Conservation (phyloP, 2,113 vertebrate species). For the Poeciliopsis retropinna region DNA sequence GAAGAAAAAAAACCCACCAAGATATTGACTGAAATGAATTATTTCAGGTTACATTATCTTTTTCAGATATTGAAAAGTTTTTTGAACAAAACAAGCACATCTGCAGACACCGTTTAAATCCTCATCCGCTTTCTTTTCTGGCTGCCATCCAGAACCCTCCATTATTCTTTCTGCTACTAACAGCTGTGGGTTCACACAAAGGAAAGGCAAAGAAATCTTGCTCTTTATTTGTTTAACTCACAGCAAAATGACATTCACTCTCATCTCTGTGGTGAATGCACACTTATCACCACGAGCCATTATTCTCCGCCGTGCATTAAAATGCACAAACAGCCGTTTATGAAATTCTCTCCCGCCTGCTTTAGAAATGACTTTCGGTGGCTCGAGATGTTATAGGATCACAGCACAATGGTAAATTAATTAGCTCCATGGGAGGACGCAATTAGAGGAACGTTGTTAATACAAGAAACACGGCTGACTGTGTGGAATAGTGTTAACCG, state of each 20-base stretch:
- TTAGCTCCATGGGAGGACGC: constrained; percentile 60
- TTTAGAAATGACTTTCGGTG: constrained; percentile 43
- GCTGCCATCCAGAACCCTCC: constrained; percentile 1
- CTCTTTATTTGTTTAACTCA: constrained; percentile 16
- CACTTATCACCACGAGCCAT: constrained; percentile 21
- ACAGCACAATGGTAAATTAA: constrained; percentile 67
- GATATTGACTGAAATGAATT: not conserved
- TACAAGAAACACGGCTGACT: constrained; percentile 52
- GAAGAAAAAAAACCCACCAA: not conserved
- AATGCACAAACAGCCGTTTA: constrained; percentile 40
- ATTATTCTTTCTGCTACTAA: constrained; percentile 11
- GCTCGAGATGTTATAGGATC: constrained; percentile 55
- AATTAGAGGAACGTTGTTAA: constrained; percentile 66
- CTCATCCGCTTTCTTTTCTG: not conserved
- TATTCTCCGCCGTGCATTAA: constrained; percentile 35
- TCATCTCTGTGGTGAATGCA: not conserved
- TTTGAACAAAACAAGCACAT: not conserved
- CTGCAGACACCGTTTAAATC: constrained; percentile 4
- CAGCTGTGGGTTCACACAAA: constrained; percentile 26
- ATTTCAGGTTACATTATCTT: not conserved
- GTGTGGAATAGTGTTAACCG: constrained; percentile 45
- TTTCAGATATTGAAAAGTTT: not conserved
- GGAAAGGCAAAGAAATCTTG: not conserved
- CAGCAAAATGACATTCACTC: constrained; percentile 17
- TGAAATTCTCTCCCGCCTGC: constrained; percentile 34